Evolutionary conservation across 2,888 invertebrate genomes (phyloP).

Genomic region (Polydesmus complanatus): DNA sequence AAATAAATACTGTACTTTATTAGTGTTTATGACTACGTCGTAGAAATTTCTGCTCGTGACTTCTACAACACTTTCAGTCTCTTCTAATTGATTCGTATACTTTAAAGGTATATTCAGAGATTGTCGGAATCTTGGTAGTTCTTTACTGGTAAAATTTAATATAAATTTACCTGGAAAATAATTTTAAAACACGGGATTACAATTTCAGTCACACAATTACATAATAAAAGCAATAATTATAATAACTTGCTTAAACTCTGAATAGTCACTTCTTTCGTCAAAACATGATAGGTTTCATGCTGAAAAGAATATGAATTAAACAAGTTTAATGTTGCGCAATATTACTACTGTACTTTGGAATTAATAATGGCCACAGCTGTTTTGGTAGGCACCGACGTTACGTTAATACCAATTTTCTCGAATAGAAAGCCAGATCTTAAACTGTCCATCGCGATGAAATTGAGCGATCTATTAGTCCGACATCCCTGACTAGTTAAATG

Average conservation of each 20-base stretch:
- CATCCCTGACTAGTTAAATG: slow-evolving; percentile 31
- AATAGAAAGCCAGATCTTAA: slow-evolving; percentile 56
- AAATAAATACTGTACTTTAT: too few species aligned
- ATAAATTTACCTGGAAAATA: slow-evolving; percentile 9
- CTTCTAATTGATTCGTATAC: background rate
- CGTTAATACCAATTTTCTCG: slow-evolving; percentile 55
- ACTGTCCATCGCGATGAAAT: slow-evolving; percentile 58
- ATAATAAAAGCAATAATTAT: background rate
- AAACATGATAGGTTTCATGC: slow-evolving; percentile 6
- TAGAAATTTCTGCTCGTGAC: slow-evolving; percentile 3
- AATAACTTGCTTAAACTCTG: slow-evolving; percentile 4
- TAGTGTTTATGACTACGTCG: slow-evolving; percentile 2
- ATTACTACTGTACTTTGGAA: slow-evolving; percentile 44
- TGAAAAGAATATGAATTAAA: background rate
- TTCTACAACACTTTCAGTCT: background rate
- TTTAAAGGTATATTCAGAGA: background rate
- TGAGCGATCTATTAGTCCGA: slow-evolving; percentile 43
- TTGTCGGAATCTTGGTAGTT: background rate
- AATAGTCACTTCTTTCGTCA: background rate
- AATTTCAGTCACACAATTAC: background rate
- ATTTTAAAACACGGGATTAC: too few species aligned
- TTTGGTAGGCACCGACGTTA: slow-evolving; percentile 37
- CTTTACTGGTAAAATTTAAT: slow-evolving; percentile 1
- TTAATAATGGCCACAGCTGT: slow-evolving; percentile 57
- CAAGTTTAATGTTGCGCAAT: background rate